Evolutionary conservation across 2,797 vertebrate species (phyloP).

Genomic region (Urocyon cinereoargenteus): DNA sequence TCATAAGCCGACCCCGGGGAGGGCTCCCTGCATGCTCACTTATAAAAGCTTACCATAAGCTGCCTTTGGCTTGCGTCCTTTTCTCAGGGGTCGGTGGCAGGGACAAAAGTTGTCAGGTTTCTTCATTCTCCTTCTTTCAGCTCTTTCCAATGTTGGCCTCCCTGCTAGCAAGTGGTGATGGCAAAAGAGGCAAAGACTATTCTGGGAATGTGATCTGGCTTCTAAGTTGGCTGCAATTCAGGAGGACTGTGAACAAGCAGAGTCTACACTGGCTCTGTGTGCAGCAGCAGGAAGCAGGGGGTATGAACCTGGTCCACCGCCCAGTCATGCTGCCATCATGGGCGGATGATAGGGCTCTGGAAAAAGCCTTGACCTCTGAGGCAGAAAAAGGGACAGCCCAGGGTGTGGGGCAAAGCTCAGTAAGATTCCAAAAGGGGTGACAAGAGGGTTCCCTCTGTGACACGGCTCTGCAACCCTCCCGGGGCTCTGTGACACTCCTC

Average conservation of each 20-base stretch:
- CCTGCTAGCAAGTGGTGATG: not conserved
- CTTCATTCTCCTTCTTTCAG: constrained; percentile 54
- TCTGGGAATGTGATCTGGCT: not conserved
- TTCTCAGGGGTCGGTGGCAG: not conserved
- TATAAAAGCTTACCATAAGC: not conserved
- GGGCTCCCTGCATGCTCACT: not conserved
- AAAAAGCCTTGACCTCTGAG: not conserved
- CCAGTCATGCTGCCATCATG: not conserved
- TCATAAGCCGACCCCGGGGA: too few species aligned
- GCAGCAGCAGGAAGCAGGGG: not conserved
- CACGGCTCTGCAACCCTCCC: not conserved
- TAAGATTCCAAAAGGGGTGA: not conserved
- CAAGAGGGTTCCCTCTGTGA: constrained; percentile 39
- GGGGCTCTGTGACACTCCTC: constrained; percentile 61
- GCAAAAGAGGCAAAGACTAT: not conserved
- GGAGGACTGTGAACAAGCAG: not conserved
- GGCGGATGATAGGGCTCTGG: not conserved
- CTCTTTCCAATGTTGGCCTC: not conserved
- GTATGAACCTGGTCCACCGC: not conserved
- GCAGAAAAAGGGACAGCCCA: not conserved
- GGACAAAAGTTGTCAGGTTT: not conserved
- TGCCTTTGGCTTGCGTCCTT: not conserved
- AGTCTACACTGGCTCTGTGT: not conserved
- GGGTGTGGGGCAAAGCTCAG: not conserved
- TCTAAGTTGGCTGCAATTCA: not conserved